Evolutionary conservation across 2,888 invertebrate species (phyloP), one percentile per base, ranked within the genome.

Genomic region (Ochropleura plecta): DNA sequence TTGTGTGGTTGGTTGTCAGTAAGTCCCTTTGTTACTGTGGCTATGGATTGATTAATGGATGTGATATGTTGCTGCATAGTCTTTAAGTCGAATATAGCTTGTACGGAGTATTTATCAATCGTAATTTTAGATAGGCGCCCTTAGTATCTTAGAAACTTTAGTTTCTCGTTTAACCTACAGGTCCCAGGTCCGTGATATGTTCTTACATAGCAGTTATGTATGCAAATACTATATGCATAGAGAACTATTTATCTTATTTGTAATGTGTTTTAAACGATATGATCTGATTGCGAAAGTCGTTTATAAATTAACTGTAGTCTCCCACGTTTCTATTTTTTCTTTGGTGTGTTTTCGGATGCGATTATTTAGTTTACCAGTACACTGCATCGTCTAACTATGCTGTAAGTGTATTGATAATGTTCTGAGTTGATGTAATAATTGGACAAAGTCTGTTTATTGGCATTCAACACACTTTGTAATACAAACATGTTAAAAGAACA

Each of bases 51-150:
- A 91, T 94, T 91, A 91, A 90, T 94, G 93, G 93, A 95, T 96
- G 96, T 96, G 96, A 96, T 96, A 96, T 91, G 93, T 94, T 94
- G 94, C 94, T 94, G 91, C 91, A 90, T 94, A 95, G 92, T 86
- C 76, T 86, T 51, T 95, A 95, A 94, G 93, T 92, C 88, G 91
- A 92, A 90, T 91, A 90, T 94, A 95, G 94, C 87, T 87, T 90
- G 89, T 94, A 95, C 91, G 94, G 91, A 94, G 92, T 96, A 96
- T 96, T 96, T 96, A 96, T 96, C 96, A 93, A 94, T 91, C 88
- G 93, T 94, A 94, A 93, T 91, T 89, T 89, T 95, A 95, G 94
- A 94, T 95, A 95, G 95, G 93, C 88, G 91, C 92, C 94, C 92
- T 90, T 94, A 93, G 93, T 89, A 93, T 92, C 88, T 90, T 94